Evolutionary conservation across 1,140 invertebrate species (phyloP), one percentile per base, ranked within the genome.

Genomic region (Octopus sinensis): DNA sequence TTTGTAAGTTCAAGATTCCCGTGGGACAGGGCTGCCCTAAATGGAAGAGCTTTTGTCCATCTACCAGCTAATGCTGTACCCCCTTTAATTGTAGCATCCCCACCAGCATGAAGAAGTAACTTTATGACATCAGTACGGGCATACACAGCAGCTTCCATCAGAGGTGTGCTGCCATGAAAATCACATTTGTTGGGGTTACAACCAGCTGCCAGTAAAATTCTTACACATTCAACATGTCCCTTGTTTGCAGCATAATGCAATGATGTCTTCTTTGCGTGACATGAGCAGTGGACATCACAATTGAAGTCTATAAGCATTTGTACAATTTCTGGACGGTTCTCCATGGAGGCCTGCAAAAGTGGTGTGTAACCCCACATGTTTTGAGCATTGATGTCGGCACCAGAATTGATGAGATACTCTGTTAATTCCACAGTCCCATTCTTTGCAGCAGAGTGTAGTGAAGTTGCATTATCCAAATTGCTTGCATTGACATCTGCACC

Each of bases 151-250:
- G 80, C 80, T 23, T 81, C 80, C 68, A 81, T 76, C 4, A 81
- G 30, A 0, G 80, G 80, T 54, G 80, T 76, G 53, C 56, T 53
- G 54, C 68, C 78, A 82, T 76, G 23, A 51, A 52, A 54, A 51
- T 54, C 53, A 53, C 73, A 53, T 51, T 17, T 7, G 80, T 83
- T 52, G 76, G 84, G 30, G 62, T 91, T 91, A 51, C 92, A 91
- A 68, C 92, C 91, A 54, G 89, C 86, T 82, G 95, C 93, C 68
- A 97, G 92, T 82, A 98, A 90, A 9, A 95, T 95, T 30, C 93
- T 93, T 84, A 98, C 95, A 77, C 96, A 96, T 81, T 94, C 95
- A 82, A 94, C 93, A 91, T 98, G 98, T 83, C 95, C 94, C 1
- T 96, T 95, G 84, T 96, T 93, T 17, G 68, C 62, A 12, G 80